These are phyloP conservation scores for Anorthoa munda DNA, from an alignment of 2,888 invertebrate species.

Conservation along the genomic window DNA sequence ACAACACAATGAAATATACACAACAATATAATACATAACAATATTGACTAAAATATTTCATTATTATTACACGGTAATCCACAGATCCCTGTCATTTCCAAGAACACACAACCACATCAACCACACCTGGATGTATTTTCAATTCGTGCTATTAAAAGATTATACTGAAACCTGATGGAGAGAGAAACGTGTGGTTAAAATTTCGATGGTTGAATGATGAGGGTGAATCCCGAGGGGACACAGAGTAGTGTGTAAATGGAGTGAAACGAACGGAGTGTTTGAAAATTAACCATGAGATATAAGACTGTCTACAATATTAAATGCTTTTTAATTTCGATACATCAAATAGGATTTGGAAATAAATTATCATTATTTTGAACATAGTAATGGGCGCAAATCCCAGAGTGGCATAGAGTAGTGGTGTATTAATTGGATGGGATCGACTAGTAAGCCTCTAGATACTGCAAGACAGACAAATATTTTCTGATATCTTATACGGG, in stretches of 20 bases:
- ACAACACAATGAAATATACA: too few species aligned
- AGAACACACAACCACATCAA: background rate
- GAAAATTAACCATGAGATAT: background rate
- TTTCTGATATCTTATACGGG: too few species aligned
- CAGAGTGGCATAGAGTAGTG: too few species aligned
- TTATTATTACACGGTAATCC: slow-evolving; percentile 14
- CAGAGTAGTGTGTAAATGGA: slow-evolving; percentile 19
- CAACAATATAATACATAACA: too few species aligned
- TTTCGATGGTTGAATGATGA: slow-evolving; percentile 55
- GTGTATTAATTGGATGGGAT: too few species aligned
- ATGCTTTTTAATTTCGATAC: background rate
- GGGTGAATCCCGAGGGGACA: background rate
- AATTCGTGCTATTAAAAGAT: slow-evolving; percentile 40
- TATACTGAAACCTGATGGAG: slow-evolving; percentile 26
- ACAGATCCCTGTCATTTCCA: background rate
- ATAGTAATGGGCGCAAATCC: too few species aligned
- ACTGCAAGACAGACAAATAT: too few species aligned
- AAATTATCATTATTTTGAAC: background rate
- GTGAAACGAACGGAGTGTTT: background rate
- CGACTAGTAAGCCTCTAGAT: too few species aligned
- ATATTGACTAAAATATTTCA: background rate
- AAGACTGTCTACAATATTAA: background rate
- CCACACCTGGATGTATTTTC: slow-evolving; percentile 23
- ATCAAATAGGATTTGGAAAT: background rate
- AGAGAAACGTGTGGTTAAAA: slow-evolving; percentile 21